Evolutionary conservation across 2,113 vertebrate species (phyloP), one percentile per base, ranked within the genome.

Genomic region (Nicator chloris): DNA sequence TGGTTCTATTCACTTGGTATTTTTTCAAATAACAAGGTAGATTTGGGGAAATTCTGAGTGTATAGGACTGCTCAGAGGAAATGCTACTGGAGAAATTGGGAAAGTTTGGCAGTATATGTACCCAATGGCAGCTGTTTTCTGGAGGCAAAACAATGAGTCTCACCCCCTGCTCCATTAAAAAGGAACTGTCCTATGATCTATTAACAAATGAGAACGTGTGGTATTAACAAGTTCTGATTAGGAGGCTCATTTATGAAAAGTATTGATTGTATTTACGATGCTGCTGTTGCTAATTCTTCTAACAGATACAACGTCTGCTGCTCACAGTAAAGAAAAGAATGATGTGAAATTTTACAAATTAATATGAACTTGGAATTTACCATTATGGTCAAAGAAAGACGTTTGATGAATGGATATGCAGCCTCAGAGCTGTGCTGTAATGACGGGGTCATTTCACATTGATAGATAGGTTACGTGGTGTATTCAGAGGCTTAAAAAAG

Each of bases 301-400:
- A 30, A 39, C n/a, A 37, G 49, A 28, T 86, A 11, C 0, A 31
- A 35, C 17, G 22, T 69, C 33, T 84, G 40, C 72, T 91, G 64
- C 56, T 91, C 0, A 0, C 47, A 81, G 35, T 71, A 68, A 73
- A 69, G 47, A 59, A 89, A 78, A 90, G 30, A 63, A 90, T 60
- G 0, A 73, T 45, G 26, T 1, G n/a, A 71, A 91, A 59, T 42
- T 53, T 86, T 45, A 89, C 76, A 88, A 90, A 90, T 92, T 0
- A 93, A 37, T 64, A 60, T n/a, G 86, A 92, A 82, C 54, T 81
- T 91, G 72, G 40, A 94, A 88, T 92, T 92, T 89, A 82, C 49
- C 57, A 39, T 90, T 69, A 56, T 78, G 72, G 76, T 78, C 47
- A 68, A 86, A 93, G 50, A 90, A 92, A 75, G 80, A 60, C 3